phyloP scores from a whole-genome alignment of 2,797 vertebrate genomes.

The Macrochelys suwanniensis region DNA sequence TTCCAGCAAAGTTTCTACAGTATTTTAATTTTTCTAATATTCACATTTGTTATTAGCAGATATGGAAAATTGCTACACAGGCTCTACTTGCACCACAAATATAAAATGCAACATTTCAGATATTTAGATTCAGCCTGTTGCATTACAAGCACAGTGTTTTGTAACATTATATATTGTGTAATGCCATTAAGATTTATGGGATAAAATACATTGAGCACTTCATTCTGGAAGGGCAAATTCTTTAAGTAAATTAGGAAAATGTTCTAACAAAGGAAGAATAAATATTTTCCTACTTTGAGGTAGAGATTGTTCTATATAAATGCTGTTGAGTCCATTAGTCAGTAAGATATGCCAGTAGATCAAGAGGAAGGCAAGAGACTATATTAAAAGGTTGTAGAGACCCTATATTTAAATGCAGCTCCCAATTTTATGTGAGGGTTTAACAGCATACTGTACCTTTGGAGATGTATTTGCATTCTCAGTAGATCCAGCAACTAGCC shows the following conservation, averaged over 20 bases:
- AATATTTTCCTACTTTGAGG: background rate
- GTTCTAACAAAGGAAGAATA: background rate
- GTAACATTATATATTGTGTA: background rate
- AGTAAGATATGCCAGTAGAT: background rate
- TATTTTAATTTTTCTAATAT: background rate
- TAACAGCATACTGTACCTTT: slow-evolving; percentile 74
- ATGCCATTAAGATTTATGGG: background rate
- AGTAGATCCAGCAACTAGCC: slow-evolving; percentile 73
- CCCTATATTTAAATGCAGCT: background rate
- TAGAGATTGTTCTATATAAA: background rate
- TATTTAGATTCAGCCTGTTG: background rate
- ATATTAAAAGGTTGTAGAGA: background rate
- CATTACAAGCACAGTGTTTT: background rate
- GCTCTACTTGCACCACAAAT: background rate
- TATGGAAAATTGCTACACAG: background rate
- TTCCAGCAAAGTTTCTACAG: background rate
- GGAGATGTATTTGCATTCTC: slow-evolving; percentile 71
- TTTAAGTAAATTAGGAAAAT: background rate
- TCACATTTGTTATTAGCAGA: background rate
- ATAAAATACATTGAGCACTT: background rate
- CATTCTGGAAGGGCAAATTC: background rate
- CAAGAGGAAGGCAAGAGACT: background rate
- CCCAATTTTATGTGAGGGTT: background rate
- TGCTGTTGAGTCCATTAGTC: background rate
- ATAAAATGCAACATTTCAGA: background rate